Evolutionary conservation across 2,797 vertebrate genomes (phyloP), one percentile per base, ranked within the genome.

Genomic region (Mormyrops boulengeri): DNA sequence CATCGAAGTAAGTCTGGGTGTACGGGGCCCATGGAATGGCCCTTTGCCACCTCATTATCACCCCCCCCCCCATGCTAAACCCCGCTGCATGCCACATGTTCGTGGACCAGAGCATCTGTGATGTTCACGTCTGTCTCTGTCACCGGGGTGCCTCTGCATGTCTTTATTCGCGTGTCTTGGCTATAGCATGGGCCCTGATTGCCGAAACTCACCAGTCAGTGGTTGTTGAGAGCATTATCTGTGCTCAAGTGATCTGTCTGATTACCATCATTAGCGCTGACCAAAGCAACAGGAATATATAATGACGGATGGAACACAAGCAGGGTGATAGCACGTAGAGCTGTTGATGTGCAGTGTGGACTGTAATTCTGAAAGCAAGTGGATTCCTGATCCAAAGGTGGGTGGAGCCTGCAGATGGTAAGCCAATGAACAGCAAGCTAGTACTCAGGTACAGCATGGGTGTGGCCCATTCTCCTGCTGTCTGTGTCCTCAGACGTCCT

Each of bases 1-100:
- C 93, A 98, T 98, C 92, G 98, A 99, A 98, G 98, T 99, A 97
- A 98, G 97, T 98, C 93, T 92, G 52, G 90, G 44, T 92, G 92
- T 89, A 85, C 88, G 90, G 73, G 38, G 53, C 34, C 30, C 30
- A 26, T 3, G 6, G 53, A 44, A 30, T 26, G 53, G 17, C 53
- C 60, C 82, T 6, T 90, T 85, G 30, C 85, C 55, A 91, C 60
- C 62, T 66, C 7, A 66, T 19, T 88, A 60, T 88, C n/a, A 44
- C 52, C 88, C 17, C 12, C 50, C 52, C 26, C 1, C 17, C 38
- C 87, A n/a, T 60, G 19, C 30, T 38, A 73, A 77, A 86, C 47
- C 57, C 69, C 1, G 26, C 50, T 66, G 82, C 89, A 89, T 90
- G 89, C 53, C 52, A 12, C 86, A 9, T 55, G 14, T 26, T 6